phyloP scores from a whole-genome alignment of 1,140 invertebrate species.

The Leptinotarsa lineolata region DNA sequence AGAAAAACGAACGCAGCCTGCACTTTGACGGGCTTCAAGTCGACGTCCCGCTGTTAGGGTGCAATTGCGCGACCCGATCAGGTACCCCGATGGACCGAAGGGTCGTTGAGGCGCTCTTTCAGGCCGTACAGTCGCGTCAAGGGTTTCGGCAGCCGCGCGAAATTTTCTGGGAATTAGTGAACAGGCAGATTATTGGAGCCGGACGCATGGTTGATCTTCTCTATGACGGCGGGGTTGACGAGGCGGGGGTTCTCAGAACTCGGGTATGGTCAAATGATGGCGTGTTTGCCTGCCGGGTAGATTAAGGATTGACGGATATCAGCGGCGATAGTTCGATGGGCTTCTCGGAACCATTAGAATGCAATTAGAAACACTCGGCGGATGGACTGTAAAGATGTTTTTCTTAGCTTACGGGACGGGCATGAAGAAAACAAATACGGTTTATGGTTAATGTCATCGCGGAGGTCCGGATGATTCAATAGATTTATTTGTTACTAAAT shows the following conservation, averaged over 20 bases:
- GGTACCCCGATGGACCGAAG: slow-evolving; percentile 30
- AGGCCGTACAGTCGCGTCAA: slow-evolving; percentile 27
- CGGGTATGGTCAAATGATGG: background rate
- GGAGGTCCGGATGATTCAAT: too few species aligned
- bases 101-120: slow-evolving; percentile 20
- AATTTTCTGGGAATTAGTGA: slow-evolving; percentile 34
- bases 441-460: too few species aligned
- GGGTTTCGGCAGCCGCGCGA: slow-evolving; percentile 26
- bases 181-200: background rate
- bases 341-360: background rate
- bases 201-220: background rate
- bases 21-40: slow-evolving; percentile 24
- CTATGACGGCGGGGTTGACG: background rate
- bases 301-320: slow-evolving; percentile 10
- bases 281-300: slow-evolving; percentile 20
- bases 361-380: background rate
- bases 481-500: too few species aligned
- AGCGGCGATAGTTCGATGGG: background rate
- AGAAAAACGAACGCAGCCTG: slow-evolving; percentile 9
- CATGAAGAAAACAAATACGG: too few species aligned
- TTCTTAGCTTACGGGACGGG: too few species aligned
- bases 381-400: too few species aligned
- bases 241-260: slow-evolving; percentile 11
- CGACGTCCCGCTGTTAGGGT: slow-evolving; percentile 23
- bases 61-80: slow-evolving; percentile 35